Conservation (phyloP, 2,888 invertebrate species). For the Eretmocerus hayati region DNA sequence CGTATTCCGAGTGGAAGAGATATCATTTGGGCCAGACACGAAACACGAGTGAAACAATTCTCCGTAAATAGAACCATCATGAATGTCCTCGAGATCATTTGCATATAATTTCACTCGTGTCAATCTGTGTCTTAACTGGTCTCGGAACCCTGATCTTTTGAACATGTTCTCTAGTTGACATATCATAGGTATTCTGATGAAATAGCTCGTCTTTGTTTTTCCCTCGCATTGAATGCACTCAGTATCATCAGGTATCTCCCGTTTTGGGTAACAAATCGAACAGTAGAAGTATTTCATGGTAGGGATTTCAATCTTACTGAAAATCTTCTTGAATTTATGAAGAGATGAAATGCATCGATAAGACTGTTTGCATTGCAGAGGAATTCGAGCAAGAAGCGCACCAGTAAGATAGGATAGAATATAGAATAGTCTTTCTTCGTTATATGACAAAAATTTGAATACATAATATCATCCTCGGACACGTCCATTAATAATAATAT, state of each 20-base stretch:
- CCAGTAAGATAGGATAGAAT: no score
- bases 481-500: no score
- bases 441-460: no score
- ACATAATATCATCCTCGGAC: no score
- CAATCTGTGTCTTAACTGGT: slow-evolving; percentile 21
- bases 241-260: slow-evolving; percentile 2
- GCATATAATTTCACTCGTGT: slow-evolving; percentile 15
- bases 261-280: slow-evolving; percentile 5
- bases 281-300: slow-evolving; percentile 15
- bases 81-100: slow-evolving; percentile 21
- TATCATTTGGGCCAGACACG: slow-evolving; percentile 11
- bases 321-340: slow-evolving; percentile 15
- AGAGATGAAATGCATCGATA: slow-evolving; percentile 11
- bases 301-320: slow-evolving; percentile 1
- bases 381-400: no score
- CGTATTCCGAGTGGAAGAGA: slow-evolving; percentile 18
- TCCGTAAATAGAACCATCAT: slow-evolving; percentile 19
- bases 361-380: no score
- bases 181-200: slow-evolving; percentile 16
- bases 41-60: slow-evolving; percentile 1
- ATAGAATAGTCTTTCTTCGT: no score
- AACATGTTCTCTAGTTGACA: slow-evolving; percentile 9
- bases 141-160: slow-evolving; percentile 7
- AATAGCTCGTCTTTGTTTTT: slow-evolving; percentile 5
- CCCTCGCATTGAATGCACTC: neutral